Evolutionary conservation across 2,113 vertebrate species (phyloP).

Genomic region (Leptodactylus fuscus): DNA sequence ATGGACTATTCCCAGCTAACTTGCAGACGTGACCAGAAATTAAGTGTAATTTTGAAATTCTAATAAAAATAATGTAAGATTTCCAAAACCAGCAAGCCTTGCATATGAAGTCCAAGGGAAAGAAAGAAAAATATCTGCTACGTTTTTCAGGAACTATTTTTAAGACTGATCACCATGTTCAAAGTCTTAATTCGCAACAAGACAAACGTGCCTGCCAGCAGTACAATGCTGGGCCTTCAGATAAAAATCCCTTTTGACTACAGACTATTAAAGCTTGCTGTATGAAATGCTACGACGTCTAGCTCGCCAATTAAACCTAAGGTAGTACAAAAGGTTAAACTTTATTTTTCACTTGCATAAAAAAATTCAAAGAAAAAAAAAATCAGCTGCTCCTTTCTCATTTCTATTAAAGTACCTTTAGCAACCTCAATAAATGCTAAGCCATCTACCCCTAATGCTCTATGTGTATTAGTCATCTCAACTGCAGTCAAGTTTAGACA

Average conservation of each 20-base stretch:
- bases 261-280: constrained; percentile 3
- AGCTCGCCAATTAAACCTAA: constrained; percentile 44
- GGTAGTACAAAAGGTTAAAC: constrained; percentile 48
- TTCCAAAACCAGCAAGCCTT: constrained; percentile 41
- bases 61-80: constrained; percentile 28
- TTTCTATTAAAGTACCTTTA: background rate
- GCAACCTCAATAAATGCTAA: background rate
- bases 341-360: background rate
- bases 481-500: background rate
- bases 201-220: constrained; percentile 20
- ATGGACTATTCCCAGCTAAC: background rate
- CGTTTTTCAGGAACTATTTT: constrained; percentile 33
- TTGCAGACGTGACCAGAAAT: constrained; percentile 35
- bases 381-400: too few species aligned
- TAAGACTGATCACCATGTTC: constrained; percentile 7
- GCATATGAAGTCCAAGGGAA: constrained; percentile 6
- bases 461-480: background rate
- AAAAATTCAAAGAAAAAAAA: too few species aligned
- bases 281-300: background rate
- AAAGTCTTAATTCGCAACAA: constrained; percentile 33
- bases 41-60: background rate
- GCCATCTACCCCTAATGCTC: background rate
- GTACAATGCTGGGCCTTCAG: background rate
- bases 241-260: constrained; percentile 30
- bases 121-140: constrained; percentile 1